phyloP scores from a whole-genome alignment of 2,113 vertebrate genomes.

The Noctilio leporinus region DNA sequence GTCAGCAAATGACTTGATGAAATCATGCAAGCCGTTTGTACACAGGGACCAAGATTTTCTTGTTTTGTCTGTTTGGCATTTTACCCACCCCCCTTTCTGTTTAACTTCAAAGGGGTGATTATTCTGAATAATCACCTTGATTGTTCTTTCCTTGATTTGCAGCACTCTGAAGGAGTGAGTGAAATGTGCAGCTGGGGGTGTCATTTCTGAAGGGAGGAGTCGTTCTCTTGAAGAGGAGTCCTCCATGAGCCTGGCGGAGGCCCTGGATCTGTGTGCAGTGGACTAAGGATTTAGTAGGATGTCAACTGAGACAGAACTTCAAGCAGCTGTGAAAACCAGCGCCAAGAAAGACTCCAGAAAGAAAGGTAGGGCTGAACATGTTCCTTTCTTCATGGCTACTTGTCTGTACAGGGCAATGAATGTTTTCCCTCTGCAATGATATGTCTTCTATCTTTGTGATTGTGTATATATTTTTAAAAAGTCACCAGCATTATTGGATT shows the following conservation, averaged over 20 bases:
- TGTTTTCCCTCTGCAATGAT: neutral
- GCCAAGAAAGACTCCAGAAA: conserved; percentile 98
- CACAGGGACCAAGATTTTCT: neutral
- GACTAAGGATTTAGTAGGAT: conserved; percentile 96
- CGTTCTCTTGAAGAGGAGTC: conserved; percentile 85
- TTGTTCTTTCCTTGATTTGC: conserved; percentile 66
- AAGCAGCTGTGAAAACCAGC: conserved; percentile 98
- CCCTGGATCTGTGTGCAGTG: conserved; percentile 90
- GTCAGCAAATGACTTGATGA: accelerated
- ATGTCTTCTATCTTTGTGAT: neutral
- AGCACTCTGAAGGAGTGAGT: conserved; percentile 86
- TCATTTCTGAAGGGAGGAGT: conserved; percentile 83
- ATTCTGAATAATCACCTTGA: conserved; percentile 24
- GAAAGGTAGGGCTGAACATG: conserved; percentile 85
- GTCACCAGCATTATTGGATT: neutral
- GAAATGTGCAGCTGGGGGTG: conserved; percentile 89
- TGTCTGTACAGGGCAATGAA: neutral
- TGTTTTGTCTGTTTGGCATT: neutral
- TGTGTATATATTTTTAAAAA: neutral
- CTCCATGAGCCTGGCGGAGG: conserved; percentile 96
- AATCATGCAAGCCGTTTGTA: neutral
- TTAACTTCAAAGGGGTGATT: neutral
- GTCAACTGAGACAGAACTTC: conserved; percentile 99
- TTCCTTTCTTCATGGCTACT: neutral
- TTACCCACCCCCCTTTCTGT: neutral